Evolutionary conservation across 53 echinoderm and acorn worm genomes (phyloP), one percentile per base, ranked within the genome.

Genomic region (Astropecten irregularis): DNA sequence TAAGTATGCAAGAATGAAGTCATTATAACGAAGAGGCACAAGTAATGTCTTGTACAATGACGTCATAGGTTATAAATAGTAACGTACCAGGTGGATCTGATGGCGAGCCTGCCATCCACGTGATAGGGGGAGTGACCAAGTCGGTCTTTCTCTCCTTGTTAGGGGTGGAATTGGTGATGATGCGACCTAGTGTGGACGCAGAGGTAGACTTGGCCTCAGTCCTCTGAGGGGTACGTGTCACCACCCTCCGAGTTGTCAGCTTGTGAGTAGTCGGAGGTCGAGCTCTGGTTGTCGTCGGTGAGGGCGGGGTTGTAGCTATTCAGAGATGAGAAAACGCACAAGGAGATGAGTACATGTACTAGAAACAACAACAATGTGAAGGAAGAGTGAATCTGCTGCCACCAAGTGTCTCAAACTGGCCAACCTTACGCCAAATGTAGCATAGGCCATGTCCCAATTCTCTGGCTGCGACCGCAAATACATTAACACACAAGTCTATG

Each of bases 131-230:
- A 44, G 79, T 79, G n/a, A 79, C 47, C n/a, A 48, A 6, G 10
- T 79, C 79, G 18, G 79, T 79, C 34, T 79, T 79, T 2, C 61
- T n/a, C 33, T 44, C 68, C 44, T 33, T 79, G 10, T 49, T 79
- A n/a, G 79, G 79, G n/a, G 79, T 79, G 16, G 79, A 79, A 32
- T 62, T 79, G 46, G 79, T 79, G 60, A 77, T 61, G 18, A 77
- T 61, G 10, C 79, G 79, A 18, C 79, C 48, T 1, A 79, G 79
- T 15, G 63, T 79, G 31, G 79, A 60, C 28, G 79, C 79, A 9
- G 79, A 79, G 15, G 79, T 79, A 79, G 79, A 79, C 79, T 79
- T 79, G 61, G 18, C 20, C 44, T 79, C 79, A 62, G 79, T 79
- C 79, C 79, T 22, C 68, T 54, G 54, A 16, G 68, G 46, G 68